Conservation (phyloP, 2,888 invertebrate species). For the Sinotaia quadrata region DNA sequence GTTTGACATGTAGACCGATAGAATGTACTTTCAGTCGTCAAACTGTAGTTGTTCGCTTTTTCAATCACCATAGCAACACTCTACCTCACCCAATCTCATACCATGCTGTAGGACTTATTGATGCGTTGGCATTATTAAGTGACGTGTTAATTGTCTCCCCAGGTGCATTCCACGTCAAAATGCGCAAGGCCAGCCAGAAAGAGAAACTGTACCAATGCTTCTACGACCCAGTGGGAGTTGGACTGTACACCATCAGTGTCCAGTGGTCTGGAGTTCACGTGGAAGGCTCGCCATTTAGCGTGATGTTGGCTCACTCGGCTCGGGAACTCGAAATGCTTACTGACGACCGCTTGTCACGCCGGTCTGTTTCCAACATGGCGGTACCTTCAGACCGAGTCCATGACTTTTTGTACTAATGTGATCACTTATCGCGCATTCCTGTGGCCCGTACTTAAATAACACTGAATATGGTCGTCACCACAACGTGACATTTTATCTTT, state of each 20-base stretch:
- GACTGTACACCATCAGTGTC: constrained; percentile 58
- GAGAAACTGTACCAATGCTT: constrained; percentile 60
- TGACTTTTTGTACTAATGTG: neutral
- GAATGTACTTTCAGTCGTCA: too few species aligned
- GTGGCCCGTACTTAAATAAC: too few species aligned
- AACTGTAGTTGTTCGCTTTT: too few species aligned
- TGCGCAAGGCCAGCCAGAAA: constrained; percentile 56
- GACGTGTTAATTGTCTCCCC: too few species aligned
- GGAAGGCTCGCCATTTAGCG: constrained; percentile 54
- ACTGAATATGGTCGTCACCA: too few species aligned
- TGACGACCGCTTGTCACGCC: neutral
- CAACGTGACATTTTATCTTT: too few species aligned
- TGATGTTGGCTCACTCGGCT: constrained; percentile 42
- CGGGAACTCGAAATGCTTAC: constrained; percentile 41
- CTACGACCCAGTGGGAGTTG: constrained; percentile 59
- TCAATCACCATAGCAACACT: too few species aligned
- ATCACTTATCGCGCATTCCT: too few species aligned
- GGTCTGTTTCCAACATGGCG: neutral
- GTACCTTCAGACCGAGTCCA: neutral
- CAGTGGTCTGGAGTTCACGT: constrained; percentile 61
- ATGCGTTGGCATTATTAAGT: too few species aligned
- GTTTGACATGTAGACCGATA: too few species aligned
- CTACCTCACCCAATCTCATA: too few species aligned
- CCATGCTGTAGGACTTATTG: too few species aligned
- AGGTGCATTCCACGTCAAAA: constrained; percentile 63